Conservation (phyloP, 2,888 invertebrate genomes). For the Carpatolechia fugitivella region DNA sequence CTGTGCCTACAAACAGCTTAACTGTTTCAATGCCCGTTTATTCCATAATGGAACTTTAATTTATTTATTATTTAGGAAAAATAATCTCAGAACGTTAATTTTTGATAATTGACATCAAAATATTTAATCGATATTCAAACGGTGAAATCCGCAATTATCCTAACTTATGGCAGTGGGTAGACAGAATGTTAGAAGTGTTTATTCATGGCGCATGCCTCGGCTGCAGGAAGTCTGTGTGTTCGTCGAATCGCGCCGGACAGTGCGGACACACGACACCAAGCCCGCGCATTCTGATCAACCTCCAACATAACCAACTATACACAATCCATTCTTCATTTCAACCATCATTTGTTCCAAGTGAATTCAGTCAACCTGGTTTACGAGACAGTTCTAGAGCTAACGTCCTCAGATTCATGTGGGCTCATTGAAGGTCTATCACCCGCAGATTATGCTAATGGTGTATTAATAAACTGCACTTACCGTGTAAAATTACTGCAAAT, state of each 20-base stretch:
- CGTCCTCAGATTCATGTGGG: constrained; percentile 65
- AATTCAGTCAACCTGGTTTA: constrained; percentile 29
- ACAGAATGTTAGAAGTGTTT: constrained; percentile 49
- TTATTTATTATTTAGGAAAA: too few species aligned
- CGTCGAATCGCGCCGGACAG: constrained; percentile 56
- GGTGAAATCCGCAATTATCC: constrained; percentile 3
- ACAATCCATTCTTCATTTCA: too few species aligned
- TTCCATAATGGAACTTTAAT: too few species aligned
- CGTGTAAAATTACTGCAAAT: constrained; percentile 43
- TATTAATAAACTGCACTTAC: constrained; percentile 43
- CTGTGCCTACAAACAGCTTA: too few species aligned
- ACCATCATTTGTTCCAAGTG: too few species aligned
- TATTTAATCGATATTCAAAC: background rate
- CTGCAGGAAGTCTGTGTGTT: constrained; percentile 66
- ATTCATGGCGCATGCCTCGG: constrained; percentile 59
- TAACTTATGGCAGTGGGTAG: constrained; percentile 20
- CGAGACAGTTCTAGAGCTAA: constrained; percentile 40
- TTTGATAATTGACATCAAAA: too few species aligned
- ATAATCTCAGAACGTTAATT: too few species aligned
- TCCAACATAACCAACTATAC: constrained; percentile 3
- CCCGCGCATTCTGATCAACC: constrained; percentile 47
- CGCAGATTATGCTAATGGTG: constrained; percentile 64
- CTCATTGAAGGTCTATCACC: constrained; percentile 61
- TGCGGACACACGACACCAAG: constrained; percentile 46
- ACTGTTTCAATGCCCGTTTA: too few species aligned